phyloP scores from a whole-genome alignment of 2,113 vertebrate species.

The Sebastes schlegelii region DNA sequence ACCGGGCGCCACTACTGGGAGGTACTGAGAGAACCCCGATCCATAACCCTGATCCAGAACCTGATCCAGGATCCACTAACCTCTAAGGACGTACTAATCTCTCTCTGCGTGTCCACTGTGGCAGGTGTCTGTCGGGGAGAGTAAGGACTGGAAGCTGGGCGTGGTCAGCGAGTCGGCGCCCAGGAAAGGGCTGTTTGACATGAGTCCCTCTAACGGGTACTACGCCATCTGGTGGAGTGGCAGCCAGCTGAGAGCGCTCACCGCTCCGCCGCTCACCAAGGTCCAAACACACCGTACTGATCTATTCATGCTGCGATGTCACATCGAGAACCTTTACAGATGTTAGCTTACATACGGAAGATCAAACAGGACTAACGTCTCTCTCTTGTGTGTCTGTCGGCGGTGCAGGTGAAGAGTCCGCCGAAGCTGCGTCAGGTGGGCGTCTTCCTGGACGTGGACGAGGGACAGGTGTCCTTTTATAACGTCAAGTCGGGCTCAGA shows the following conservation, averaged over 20 bases:
- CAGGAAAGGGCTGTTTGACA: conserved; percentile 85
- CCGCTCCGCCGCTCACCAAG: conserved; percentile 74
- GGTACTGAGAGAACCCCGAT: conserved; percentile 44
- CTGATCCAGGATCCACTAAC: background rate
- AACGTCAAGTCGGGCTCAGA: conserved; percentile 80
- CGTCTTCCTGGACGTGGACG: conserved; percentile 81
- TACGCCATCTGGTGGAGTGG: conserved; percentile 82
- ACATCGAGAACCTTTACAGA: no score
- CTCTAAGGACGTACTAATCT: no score
- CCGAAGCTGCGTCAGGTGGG: conserved; percentile 77
- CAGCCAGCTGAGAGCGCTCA: conserved; percentile 78
- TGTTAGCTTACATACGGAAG: no score
- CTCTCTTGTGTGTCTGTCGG: background rate
- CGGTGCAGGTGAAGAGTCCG: conserved; percentile 71
- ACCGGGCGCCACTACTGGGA: conserved; percentile 86
- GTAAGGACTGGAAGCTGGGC: conserved; percentile 85
- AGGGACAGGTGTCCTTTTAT: conserved; percentile 81
- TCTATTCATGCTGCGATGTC: no score
- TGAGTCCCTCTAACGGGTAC: conserved; percentile 81
- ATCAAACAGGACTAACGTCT: no score
- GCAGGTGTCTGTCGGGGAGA: conserved; percentile 82
- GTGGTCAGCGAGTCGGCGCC: conserved; percentile 76
- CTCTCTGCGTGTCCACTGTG: background rate
- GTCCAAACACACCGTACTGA: conserved; percentile 10
- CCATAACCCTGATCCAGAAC: background rate